These are phyloP conservation scores for Ligdia adustata DNA, from an alignment of 2,888 invertebrate genomes.

Conservation along the genomic window DNA sequence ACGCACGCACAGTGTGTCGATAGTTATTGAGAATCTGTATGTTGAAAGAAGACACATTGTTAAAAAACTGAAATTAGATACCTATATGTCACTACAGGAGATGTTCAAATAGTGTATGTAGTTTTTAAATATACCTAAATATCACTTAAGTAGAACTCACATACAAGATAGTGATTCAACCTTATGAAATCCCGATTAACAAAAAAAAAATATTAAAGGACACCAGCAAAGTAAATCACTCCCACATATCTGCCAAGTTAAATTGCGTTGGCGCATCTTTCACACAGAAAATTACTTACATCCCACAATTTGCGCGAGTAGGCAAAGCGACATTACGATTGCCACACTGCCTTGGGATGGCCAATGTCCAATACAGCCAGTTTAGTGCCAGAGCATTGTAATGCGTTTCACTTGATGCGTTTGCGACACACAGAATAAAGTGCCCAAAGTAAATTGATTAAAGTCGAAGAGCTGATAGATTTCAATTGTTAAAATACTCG, in stretches of 20 bases:
- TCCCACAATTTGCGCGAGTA: constrained; percentile 33
- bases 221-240: constrained; percentile 20
- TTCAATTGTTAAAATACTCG: constrained; percentile 31
- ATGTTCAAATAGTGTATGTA: too few relatives aligned
- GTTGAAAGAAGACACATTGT: too few relatives aligned
- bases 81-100: too few relatives aligned
- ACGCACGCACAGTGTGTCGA: background rate
- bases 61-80: too few relatives aligned
- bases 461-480: constrained; percentile 40
- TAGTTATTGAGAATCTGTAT: too few relatives aligned
- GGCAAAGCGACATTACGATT: constrained; percentile 37
- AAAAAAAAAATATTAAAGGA: constrained; percentile 14
- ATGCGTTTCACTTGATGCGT: constrained; percentile 40
- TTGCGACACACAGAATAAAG: constrained; percentile 38
- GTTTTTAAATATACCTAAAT: too few relatives aligned
- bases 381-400: constrained; percentile 42
- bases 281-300: constrained; percentile 20
- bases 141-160: too few relatives aligned
- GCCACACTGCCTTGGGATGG: constrained; percentile 39
- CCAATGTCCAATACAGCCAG: constrained; percentile 40
- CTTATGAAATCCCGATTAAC: too few relatives aligned
- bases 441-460: constrained; percentile 43
- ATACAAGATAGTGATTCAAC: too few relatives aligned
- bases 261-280: constrained; percentile 27
- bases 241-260: constrained; percentile 21